A percentile compares a stretch with the other conserved stretches of the same genome.
These are phyloP conservation scores for Regulus satrapa DNA, from an alignment of 2,113 vertebrate species.

Conservation along the genomic window DNA sequence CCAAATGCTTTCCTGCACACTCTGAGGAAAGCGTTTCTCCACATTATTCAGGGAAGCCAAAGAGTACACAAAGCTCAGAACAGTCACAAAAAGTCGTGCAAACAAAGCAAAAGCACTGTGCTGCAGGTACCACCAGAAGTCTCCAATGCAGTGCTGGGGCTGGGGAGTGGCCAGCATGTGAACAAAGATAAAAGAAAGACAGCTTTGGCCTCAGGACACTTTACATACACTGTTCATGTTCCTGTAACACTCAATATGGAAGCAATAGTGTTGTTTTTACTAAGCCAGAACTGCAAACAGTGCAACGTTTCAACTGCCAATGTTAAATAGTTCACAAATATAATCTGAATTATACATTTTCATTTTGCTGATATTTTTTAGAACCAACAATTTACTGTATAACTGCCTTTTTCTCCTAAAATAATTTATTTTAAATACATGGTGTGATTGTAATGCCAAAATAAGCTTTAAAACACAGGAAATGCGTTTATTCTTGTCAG, in stretches of 20 bases:
- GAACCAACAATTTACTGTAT: neutral
- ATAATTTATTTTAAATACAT: neutral
- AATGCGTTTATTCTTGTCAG: neutral
- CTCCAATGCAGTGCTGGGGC: neutral
- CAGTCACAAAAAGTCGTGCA: neutral
- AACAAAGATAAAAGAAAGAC: neutral
- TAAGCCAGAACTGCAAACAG: neutral
- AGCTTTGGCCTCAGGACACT: neutral
- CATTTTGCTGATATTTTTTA: neutral
- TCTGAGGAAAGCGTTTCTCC: neutral
- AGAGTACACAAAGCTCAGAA: neutral
- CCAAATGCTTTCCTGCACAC: neutral
- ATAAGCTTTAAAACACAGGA: neutral
- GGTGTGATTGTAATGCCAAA: neutral
- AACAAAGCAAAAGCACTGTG: neutral
- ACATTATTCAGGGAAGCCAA: neutral
- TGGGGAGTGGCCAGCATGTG: neutral
- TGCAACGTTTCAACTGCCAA: neutral
- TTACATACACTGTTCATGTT: neutral
- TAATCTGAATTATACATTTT: neutral
- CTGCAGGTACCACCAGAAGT: neutral
- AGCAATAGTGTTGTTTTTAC: neutral
- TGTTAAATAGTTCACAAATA: neutral
- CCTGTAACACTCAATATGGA: neutral
- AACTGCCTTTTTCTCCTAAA: neutral